phyloP scores from a whole-genome alignment of 1,140 invertebrate genomes.

The Potamilus streckersoni region DNA sequence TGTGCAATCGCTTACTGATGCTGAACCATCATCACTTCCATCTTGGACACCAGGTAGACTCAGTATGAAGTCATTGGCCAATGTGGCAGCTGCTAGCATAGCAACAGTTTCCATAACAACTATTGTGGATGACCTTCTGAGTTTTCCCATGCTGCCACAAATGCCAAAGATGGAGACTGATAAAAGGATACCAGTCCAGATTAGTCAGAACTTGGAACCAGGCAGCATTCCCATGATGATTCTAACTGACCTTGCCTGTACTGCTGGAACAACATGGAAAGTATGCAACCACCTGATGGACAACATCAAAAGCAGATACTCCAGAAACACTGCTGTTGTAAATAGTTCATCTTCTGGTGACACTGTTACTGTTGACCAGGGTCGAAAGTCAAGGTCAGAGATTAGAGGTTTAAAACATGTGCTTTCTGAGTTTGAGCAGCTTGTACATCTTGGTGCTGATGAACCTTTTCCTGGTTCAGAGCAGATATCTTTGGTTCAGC shows the following conservation, averaged over 20 bases:
- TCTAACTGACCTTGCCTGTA: slow-evolving; percentile 56
- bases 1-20: slow-evolving; percentile 33
- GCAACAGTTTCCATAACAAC: slow-evolving; percentile 54
- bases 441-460: slow-evolving; percentile 37
- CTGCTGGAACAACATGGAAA: slow-evolving; percentile 52
- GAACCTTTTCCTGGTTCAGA: slow-evolving; percentile 20
- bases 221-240: slow-evolving; percentile 48
- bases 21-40: slow-evolving; percentile 1
- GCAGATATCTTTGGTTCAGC: slow-evolving; percentile 1
- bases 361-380: too few relatives aligned
- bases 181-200: slow-evolving; percentile 28
- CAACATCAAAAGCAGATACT: slow-evolving; percentile 39
- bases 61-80: slow-evolving; percentile 50
- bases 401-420: slow-evolving; percentile 30
- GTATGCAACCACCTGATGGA: slow-evolving; percentile 55
- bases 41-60: slow-evolving; percentile 13
- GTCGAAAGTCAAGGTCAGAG: slow-evolving; percentile 1
- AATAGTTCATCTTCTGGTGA: too few relatives aligned
- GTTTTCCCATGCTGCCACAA: slow-evolving; percentile 42
- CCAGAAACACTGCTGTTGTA: not conserved
- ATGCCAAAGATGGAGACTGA: slow-evolving; percentile 31
- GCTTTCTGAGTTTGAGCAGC: slow-evolving; percentile 32
- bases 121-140: slow-evolving; percentile 56
- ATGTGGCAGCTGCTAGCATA: slow-evolving; percentile 57
- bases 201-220: slow-evolving; percentile 41